Conservation (phyloP, 2,888 invertebrate genomes). For the Physocephala rufipes region DNA sequence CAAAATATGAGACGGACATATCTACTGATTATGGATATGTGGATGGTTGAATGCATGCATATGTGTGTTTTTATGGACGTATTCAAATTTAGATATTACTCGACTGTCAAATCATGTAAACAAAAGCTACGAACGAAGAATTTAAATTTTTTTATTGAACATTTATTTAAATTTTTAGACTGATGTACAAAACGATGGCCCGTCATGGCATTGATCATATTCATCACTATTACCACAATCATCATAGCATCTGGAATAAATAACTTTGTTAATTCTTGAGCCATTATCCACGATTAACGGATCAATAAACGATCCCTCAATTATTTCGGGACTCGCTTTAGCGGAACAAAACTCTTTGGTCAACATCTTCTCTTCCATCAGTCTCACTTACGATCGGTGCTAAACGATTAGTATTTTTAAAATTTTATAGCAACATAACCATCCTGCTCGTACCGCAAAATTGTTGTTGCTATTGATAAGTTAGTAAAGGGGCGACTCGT, state of each 20-base stretch:
- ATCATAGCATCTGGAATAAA: too few relatives aligned
- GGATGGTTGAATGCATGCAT: neutral
- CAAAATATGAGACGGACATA: neutral
- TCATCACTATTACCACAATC: too few relatives aligned
- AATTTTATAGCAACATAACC: neutral
- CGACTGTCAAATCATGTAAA: constrained; percentile 16
- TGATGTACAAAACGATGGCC: neutral
- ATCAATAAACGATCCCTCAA: too few relatives aligned
- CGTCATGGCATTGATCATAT: too few relatives aligned
- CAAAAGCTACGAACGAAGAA: neutral
- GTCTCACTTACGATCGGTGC: neutral
- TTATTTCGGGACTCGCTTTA: too few relatives aligned
- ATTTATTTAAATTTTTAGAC: constrained; percentile 16
- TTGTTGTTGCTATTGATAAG: too few relatives aligned
- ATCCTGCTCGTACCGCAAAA: too few relatives aligned
- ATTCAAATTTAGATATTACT: constrained; percentile 13
- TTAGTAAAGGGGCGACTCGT: too few relatives aligned
- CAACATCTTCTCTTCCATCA: neutral
- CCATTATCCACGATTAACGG: too few relatives aligned
- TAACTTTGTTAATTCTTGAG: too few relatives aligned
- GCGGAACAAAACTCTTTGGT: too few relatives aligned
- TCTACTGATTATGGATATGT: neutral
- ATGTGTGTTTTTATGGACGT: neutral
- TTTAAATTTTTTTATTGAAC: neutral
- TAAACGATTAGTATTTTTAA: neutral